Conservation (phyloP, 2,888 invertebrate genomes). For the Nudaria mundana region DNA sequence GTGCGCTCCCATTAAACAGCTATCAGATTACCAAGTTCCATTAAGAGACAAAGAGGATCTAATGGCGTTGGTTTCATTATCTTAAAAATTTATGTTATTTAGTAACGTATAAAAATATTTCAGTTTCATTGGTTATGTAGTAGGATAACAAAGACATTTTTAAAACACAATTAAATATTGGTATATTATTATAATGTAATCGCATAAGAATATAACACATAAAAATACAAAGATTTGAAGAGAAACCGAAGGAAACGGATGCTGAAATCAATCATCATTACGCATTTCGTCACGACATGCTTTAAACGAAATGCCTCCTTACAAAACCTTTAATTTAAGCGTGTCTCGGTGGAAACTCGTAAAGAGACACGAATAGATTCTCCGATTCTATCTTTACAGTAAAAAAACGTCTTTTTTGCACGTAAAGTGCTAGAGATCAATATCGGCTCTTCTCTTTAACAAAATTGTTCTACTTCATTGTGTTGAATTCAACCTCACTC, state of each 20-base stretch:
- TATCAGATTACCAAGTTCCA: slow-evolving; percentile 37
- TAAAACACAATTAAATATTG: no score
- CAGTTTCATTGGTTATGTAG: no score
- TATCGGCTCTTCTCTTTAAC: slow-evolving; percentile 37
- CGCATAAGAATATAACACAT: no score
- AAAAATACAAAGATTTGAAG: slow-evolving; percentile 15
- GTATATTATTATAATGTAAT: no score
- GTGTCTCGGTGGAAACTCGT: slow-evolving; percentile 31
- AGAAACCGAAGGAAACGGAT: slow-evolving; percentile 13
- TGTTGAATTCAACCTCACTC: slow-evolving; percentile 28
- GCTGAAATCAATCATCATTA: slow-evolving; percentile 37
- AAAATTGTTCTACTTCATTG: slow-evolving; percentile 35
- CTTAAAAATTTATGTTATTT: no score
- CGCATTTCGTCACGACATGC: slow-evolving; percentile 30
- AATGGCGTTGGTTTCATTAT: slow-evolving; percentile 26
- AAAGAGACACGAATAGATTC: slow-evolving; percentile 42
- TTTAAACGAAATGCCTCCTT: slow-evolving; percentile 23
- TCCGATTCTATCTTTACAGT: slow-evolving; percentile 40
- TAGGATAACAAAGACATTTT: no score
- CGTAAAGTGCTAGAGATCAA: slow-evolving; percentile 37
- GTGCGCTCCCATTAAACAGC: slow-evolving; percentile 23
- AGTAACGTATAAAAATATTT: no score
- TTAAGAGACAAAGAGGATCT: slow-evolving; percentile 32
- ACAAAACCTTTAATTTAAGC: slow-evolving; percentile 36
- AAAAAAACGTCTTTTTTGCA: slow-evolving; percentile 37